Evolutionary conservation across 2,113 vertebrate species (phyloP).

Genomic region (Callospermophilus lateralis): DNA sequence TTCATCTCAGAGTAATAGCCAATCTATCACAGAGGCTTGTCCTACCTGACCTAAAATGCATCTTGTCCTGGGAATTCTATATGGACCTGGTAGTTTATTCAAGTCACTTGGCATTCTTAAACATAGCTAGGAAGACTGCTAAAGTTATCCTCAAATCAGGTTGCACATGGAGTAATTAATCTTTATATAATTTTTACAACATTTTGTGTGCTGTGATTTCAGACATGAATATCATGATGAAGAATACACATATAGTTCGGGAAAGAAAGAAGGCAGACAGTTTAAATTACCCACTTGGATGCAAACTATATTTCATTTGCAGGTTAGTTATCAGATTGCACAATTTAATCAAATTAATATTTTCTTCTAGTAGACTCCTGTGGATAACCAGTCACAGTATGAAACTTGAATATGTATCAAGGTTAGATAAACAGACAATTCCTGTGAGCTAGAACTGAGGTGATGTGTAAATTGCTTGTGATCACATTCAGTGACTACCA

Average conservation of each 20-base stretch:
- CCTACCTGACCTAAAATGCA: conserved; percentile 61
- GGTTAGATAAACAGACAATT: conserved; percentile 19
- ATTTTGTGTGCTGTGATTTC: background rate
- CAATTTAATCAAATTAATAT: conserved; percentile 14
- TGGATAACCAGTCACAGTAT: background rate
- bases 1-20: conserved; percentile 66
- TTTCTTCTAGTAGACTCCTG: background rate
- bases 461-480: conserved; percentile 36
- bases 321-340: background rate
- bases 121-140: background rate
- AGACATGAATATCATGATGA: conserved; percentile 16
- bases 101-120: conserved; percentile 7
- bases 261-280: background rate
- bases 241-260: background rate
- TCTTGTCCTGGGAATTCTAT: conserved; percentile 47
- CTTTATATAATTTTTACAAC: background rate
- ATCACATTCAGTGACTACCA: background rate
- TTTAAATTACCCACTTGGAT: conserved; percentile 11
- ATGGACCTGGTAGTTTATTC: conserved; percentile 15
- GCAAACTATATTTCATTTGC: background rate
- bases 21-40: conserved; percentile 69
- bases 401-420: conserved; percentile 43
- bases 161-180: background rate
- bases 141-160: background rate
- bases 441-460: conserved; percentile 5